A percentile compares a stretch with the other conserved stretches of the same genome.
These are phyloP conservation scores for Gallinago stenura DNA, from an alignment of 2,797 vertebrate genomes.

Conservation along the genomic window DNA sequence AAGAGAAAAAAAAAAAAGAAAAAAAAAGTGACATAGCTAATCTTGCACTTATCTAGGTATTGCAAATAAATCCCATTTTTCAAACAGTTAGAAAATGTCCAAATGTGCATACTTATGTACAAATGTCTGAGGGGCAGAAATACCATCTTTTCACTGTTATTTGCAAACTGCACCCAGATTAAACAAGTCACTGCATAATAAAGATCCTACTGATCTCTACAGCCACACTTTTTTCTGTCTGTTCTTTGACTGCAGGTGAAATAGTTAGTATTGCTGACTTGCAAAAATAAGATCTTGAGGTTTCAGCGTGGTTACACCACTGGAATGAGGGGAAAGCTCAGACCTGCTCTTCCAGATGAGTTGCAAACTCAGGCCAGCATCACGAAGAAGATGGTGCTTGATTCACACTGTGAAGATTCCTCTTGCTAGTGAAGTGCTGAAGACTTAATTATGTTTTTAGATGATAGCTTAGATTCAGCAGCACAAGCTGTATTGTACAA, in stretches of 20 bases:
- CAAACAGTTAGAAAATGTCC: neutral
- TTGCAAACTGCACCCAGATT: neutral
- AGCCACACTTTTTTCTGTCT: neutral
- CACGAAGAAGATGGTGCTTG: neutral
- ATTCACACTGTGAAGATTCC: conserved; percentile 20
- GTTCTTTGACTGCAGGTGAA: neutral
- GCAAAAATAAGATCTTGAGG: neutral
- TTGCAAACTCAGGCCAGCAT: neutral
- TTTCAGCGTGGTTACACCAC: neutral
- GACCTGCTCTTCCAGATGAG: neutral
- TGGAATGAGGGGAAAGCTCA: neutral
- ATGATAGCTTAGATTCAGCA: conserved; percentile 28
- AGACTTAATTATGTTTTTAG: conserved; percentile 57
- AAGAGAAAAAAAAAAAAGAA: too few species aligned
- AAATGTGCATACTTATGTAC: rapidly evolving
- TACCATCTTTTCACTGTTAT: neutral
- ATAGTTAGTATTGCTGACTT: neutral
- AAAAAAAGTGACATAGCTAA: neutral
- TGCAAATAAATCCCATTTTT: neutral
- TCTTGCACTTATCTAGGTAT: neutral
- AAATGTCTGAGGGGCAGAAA: neutral
- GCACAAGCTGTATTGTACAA: neutral
- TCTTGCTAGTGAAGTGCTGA: conserved; percentile 27
- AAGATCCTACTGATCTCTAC: neutral
- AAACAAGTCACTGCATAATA: neutral